phyloP scores from a whole-genome alignment of 2,888 invertebrate species.

The Ischnura elegans region DNA sequence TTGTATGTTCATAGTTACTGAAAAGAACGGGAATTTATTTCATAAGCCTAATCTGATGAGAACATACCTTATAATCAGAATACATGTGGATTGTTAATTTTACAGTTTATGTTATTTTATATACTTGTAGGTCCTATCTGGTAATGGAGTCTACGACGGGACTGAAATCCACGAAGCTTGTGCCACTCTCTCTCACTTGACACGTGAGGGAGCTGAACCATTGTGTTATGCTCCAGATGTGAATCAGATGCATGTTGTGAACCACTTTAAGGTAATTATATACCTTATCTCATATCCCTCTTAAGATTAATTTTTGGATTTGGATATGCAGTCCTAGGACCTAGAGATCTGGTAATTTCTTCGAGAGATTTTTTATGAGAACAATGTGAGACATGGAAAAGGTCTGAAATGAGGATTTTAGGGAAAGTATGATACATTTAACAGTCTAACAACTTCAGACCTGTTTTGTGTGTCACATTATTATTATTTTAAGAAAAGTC shows the following conservation, averaged over 20 bases:
- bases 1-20: no score
- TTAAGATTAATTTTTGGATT: not conserved
- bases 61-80: no score
- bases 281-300: not conserved
- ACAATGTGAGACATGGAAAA: not conserved
- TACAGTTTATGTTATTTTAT: not conserved
- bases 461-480: no score
- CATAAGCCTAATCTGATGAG: no score
- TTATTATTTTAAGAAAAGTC: no score
- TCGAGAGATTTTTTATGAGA: no score
- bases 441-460: no score
- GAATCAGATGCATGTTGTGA: constrained; percentile 78
- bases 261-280: constrained; percentile 78
- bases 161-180: constrained; percentile 80
- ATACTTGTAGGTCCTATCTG: constrained; percentile 78
- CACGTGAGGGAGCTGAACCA: constrained; percentile 76
- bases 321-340: no score
- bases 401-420: no score
- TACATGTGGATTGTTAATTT: no score
- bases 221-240: constrained; percentile 78
- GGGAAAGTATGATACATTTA: no score
- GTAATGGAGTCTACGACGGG: constrained; percentile 81
- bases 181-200: constrained; percentile 76
- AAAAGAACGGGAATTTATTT: no score
- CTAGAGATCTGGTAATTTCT: not conserved